Conservation (phyloP, 2,888 invertebrate species). For the Stictocephala bisonia region DNA sequence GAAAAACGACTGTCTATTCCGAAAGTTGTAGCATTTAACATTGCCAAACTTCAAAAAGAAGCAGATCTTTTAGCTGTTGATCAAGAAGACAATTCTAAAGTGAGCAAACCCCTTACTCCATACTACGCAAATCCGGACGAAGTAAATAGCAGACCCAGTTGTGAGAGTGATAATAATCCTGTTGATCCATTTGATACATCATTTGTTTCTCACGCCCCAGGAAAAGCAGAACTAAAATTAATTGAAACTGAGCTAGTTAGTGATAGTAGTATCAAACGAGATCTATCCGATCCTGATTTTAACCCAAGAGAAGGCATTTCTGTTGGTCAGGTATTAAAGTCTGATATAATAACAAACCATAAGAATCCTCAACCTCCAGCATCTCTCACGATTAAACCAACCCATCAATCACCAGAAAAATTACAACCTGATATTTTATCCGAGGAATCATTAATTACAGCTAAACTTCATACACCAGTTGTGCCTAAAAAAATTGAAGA, state of each 20-base stretch:
- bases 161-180: constrained; percentile 56
- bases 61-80: constrained; percentile 69
- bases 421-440: constrained; percentile 64
- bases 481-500: constrained; percentile 55
- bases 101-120: constrained; percentile 81
- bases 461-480: constrained; percentile 58
- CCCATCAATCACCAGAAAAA: constrained; percentile 17
- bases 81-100: constrained; percentile 69
- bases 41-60: constrained; percentile 69
- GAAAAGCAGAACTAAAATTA: constrained; percentile 81
- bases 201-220: constrained; percentile 71
- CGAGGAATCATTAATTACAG: constrained; percentile 53
- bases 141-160: constrained; percentile 50
- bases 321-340: constrained; percentile 51
- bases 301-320: constrained; percentile 66
- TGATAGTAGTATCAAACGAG: constrained; percentile 67
- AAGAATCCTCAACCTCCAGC: background rate
- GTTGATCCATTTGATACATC: constrained; percentile 78
- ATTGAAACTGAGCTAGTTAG: constrained; percentile 81
- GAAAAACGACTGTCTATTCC: constrained; percentile 56
- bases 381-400: constrained; percentile 2
- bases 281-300: constrained; percentile 75
- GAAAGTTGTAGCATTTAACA: constrained; percentile 58
- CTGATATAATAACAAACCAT: background rate
- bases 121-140: constrained; percentile 72